Conservation (phyloP, 2,113 vertebrate genomes). For the Lamprotornis superbus region DNA sequence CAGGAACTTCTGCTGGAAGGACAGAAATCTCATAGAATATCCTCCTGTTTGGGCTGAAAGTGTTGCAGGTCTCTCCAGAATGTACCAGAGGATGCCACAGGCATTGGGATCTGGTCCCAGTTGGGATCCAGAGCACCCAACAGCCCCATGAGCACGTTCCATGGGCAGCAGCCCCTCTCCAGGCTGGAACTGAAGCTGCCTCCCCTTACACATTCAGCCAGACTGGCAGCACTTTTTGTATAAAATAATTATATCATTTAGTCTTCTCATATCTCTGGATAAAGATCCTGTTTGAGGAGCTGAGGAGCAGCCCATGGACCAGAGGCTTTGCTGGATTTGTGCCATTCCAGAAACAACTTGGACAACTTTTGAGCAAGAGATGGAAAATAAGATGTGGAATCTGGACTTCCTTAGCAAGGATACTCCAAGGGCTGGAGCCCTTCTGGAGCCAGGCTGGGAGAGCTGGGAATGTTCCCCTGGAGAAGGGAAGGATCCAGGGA, state of each 20-base stretch:
- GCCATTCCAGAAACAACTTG: not conserved
- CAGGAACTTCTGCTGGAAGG: not conserved
- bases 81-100: not conserved
- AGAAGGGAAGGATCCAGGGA: fast-evolving
- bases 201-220: not conserved
- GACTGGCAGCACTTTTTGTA: not conserved
- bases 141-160: fast-evolving
- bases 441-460: not conserved
- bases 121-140: fast-evolving
- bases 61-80: not conserved
- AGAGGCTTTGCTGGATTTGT: not conserved
- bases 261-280: not conserved
- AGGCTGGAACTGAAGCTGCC: fast-evolving
- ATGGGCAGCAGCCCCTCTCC: not conserved
- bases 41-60: too few species aligned
- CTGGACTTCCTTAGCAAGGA: not conserved
- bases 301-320: not conserved
- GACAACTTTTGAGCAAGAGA: not conserved
- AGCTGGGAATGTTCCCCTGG: fast-evolving
- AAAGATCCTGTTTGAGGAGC: not conserved
- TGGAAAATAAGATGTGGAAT: not conserved
- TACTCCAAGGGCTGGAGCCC: not conserved
- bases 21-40: not conserved
- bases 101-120: fast-evolving
- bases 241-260: not conserved